Base-by-base conservation (phyloP, 2,797 vertebrate genomes). In the Clarias fuscus region DNA sequence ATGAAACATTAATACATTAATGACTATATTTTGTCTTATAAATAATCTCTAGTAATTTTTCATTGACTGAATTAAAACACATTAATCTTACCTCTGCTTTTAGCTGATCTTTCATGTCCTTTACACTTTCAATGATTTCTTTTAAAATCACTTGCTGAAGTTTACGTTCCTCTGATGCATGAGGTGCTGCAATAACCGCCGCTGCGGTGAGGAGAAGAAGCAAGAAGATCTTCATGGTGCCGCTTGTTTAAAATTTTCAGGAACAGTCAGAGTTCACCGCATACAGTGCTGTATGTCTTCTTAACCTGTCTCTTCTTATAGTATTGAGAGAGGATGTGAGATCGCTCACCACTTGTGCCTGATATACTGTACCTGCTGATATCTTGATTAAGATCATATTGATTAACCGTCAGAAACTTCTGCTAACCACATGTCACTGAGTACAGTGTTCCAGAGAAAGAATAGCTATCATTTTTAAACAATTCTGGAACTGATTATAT, bases 211-310 rank as follows among this genome's bases (percentile, higher is more conserved):
- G 40, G 24, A 80, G n/a, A 2, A 80, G 61, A 5, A 88, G 75
- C 65, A 64, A 27, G 53, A 82, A 27, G 8, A 20, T 82, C 33
- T 67, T 86, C 78, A 85, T 79, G 53, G 6, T 88, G 20, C 20
- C 14, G 0, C 6, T 27, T 37, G 64, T 67, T 24, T 40, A 0
- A 37, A 67, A 15, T 13, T 53, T 14, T 27, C 78, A 17, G 33
- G 3, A 27, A 27, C 24, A 27, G 65, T 27, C n/a, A 59, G n/a
- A 18, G 11, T n/a, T 40, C 56, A 58, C 18, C 3, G 22, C 2
- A 2, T n/a, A 10, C 70, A 58, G n/a, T 6, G 27, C 7, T 48
- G 24, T 59, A 14, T 59, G 75, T 7, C 22, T 33, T 22, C 76
- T n/a, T 56, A 30, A 61, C 73, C 65, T 22, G 79, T 81, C 24